phyloP scores from a whole-genome alignment of 2,797 vertebrate species.

The Gymnopithys bicolor region DNA sequence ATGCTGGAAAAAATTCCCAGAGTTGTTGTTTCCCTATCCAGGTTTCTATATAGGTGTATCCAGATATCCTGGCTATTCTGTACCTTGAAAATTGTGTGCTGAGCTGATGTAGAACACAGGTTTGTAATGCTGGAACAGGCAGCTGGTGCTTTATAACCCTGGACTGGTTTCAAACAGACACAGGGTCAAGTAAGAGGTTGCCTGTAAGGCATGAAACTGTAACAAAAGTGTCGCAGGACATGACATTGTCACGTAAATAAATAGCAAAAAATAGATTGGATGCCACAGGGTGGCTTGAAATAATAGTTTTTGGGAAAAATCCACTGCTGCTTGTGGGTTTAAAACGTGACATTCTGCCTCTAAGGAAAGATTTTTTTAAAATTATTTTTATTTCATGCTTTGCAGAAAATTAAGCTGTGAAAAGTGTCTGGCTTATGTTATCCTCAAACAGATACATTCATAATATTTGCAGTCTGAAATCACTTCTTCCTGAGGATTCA shows the following conservation, averaged over 20 bases:
- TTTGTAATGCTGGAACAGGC: not conserved
- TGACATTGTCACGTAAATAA: not conserved
- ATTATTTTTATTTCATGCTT: not conserved
- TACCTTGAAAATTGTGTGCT: not conserved
- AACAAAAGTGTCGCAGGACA: not conserved
- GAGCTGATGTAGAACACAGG: not conserved
- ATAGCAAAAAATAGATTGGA: not conserved
- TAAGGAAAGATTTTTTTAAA: not conserved
- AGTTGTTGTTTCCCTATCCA: not conserved
- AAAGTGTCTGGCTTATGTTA: not conserved
- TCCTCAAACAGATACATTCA: not conserved
- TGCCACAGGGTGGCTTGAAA: not conserved
- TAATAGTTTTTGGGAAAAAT: not conserved
- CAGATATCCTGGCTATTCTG: not conserved
- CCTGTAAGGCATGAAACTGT: not conserved
- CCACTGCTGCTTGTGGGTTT: not conserved
- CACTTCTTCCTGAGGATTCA: not conserved
- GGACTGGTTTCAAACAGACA: not conserved
- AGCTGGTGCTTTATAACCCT: not conserved
- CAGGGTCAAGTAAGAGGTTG: not conserved
- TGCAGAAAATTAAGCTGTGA: not conserved
- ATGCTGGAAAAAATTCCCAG: not conserved
- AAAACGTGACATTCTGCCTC: not conserved
- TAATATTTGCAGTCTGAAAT: not conserved
- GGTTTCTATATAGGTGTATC: not conserved